Base-by-base conservation (phyloP, 2,888 invertebrate genomes). In the Ametastegia equiseti region DNA sequence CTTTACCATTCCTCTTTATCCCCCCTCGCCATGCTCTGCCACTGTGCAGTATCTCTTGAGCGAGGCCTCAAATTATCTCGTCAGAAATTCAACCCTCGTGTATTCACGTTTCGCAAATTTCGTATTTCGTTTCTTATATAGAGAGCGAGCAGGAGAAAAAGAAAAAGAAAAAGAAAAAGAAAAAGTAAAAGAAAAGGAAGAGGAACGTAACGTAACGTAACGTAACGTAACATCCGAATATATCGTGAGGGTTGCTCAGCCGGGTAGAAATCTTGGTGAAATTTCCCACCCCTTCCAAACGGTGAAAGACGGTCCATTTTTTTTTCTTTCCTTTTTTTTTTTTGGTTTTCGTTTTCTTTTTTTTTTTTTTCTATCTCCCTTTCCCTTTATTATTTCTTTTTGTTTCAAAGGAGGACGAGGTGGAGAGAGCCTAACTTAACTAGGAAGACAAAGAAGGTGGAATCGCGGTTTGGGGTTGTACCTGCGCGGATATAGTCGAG, bases 31-130 rank as follows among this genome's bases (percentile, higher is more conserved):
- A 27, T 63, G 23, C 9, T 63, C 2, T 27, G 4, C 9, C 23
- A 27, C 27, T 4, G 33, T n/a, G 45, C 23, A 73, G 73, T 50
- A 50, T 73, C 50, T 33, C 39, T 77, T 11, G 80, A 82, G 83
- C 83, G 84, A 87, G 85, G 83, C 84, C 85, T 86, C 87, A 87
- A 89, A 90, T 90, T 90, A 89, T 89, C 89, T 90, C 89, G 88
- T 90, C 88, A 89, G 87, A 87, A 89, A 90, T 90, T 89, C 90
- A 89, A 85, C 87, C 87, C 90, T 90, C 90, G 89, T 90, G 85
- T 88, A 86, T 87, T 87, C 85, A 88, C 88, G 89, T 90, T 89
- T 90, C 88, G 86, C 88, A 90, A 90, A 90, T 90, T 54, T 50
- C 27, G 11, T 33, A 54, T 75, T 75, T 54, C 30, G 50, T 33